A percentile compares a stretch with the other conserved stretches of the same genome.
These are phyloP conservation scores for Falco cherrug DNA, from an alignment of 2,797 vertebrate genomes.

Conservation along the genomic window DNA sequence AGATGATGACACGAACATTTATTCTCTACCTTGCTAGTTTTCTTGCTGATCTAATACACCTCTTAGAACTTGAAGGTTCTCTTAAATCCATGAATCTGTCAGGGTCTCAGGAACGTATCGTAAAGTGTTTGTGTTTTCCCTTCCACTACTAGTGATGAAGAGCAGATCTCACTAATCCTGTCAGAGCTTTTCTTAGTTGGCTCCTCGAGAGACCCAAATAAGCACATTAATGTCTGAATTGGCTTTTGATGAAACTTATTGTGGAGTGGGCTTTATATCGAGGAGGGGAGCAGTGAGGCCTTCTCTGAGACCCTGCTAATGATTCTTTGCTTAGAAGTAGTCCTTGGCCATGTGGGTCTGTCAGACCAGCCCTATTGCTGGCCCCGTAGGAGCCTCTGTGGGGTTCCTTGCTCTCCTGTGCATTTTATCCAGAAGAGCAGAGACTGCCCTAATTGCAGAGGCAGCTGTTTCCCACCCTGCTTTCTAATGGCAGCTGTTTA, in stretches of 20 bases:
- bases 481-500: not conserved
- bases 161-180: not conserved
- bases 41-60: not conserved
- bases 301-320: not conserved
- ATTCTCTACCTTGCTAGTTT: not conserved
- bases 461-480: not conserved
- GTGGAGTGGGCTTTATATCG: not conserved
- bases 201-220: not conserved
- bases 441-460: not conserved
- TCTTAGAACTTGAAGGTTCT: not conserved
- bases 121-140: not conserved
- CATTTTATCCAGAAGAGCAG: not conserved
- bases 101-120: not conserved
- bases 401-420: not conserved
- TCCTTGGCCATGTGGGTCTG: not conserved
- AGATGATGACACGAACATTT: not conserved
- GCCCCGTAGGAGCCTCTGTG: not conserved
- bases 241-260: not conserved
- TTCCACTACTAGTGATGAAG: not conserved
- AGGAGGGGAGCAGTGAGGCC: not conserved
- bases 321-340: not conserved
- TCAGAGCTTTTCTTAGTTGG: not conserved
- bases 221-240: not conserved
- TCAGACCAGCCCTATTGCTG: not conserved
- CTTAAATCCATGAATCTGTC: not conserved